Conservation (phyloP, 2,797 vertebrate genomes). For the Falco columbarius region DNA sequence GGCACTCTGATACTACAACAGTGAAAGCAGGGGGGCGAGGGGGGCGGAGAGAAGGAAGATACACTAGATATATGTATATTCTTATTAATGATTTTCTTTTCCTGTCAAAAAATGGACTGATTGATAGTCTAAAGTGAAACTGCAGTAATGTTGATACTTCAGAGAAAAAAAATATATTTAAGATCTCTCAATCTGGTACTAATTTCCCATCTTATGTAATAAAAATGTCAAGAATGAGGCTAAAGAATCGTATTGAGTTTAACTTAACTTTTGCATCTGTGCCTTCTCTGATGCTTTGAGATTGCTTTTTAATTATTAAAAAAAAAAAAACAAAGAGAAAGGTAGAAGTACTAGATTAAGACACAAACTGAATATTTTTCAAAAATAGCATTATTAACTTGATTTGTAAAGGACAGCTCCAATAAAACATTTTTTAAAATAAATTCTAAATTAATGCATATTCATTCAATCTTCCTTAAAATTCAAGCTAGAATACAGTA, state of each 20-base stretch:
- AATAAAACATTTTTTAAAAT: background rate
- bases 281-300: background rate
- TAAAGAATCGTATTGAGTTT: background rate
- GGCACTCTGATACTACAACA: background rate
- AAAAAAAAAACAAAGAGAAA: background rate
- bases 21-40: background rate
- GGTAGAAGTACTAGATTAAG: background rate
- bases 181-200: background rate
- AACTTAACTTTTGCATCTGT: background rate
- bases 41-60: background rate
- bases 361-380: background rate
- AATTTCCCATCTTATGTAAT: background rate
- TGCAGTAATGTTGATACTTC: background rate
- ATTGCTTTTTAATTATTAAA: background rate
- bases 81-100: background rate
- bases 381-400: background rate
- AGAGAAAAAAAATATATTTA: background rate
- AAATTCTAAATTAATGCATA: background rate
- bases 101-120: background rate
- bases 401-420: background rate
- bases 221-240: background rate
- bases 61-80: background rate
- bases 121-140: background rate
- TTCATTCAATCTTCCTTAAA: background rate
- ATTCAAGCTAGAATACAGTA: background rate